These are phyloP conservation scores for Chrysolina oricalcia DNA, from an alignment of 2,888 invertebrate species.

Conservation along the genomic window DNA sequence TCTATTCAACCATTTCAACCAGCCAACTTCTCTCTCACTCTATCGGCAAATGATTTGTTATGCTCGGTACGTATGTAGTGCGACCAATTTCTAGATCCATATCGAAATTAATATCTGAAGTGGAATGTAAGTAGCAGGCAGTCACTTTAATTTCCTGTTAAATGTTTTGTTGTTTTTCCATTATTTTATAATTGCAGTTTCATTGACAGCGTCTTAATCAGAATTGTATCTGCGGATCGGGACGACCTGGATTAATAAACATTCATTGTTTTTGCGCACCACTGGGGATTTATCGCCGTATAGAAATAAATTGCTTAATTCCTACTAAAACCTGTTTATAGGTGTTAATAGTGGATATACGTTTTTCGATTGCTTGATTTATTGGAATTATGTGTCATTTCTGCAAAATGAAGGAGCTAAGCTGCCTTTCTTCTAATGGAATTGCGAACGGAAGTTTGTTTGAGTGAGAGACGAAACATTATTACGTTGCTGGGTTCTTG, in stretches of 20 bases:
- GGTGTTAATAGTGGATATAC: constrained; percentile 20
- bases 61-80: constrained; percentile 6
- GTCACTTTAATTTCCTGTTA: constrained; percentile 57
- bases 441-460: background rate
- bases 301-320: constrained; percentile 36
- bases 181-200: constrained; percentile 50
- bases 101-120: constrained; percentile 59
- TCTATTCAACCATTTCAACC: background rate
- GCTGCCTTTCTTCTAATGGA: background rate
- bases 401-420: background rate
- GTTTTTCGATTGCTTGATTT: constrained; percentile 8
- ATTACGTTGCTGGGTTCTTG: too few species aligned
- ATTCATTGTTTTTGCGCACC: constrained; percentile 44
- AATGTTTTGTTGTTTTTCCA: constrained; percentile 53
- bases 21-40: background rate
- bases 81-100: constrained; percentile 51
- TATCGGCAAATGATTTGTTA: constrained; percentile 23
- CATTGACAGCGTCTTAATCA: constrained; percentile 48
- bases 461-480: background rate
- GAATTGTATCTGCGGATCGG: constrained; percentile 40
- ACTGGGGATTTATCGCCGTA: constrained; percentile 37
- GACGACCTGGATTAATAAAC: constrained; percentile 40
- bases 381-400: background rate
- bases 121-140: constrained; percentile 57
- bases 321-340: constrained; percentile 26